Percentiles rank a stretch among this genome's conserved stretches.
Evolutionary conservation across 1,140 invertebrate species (phyloP).

Genomic region (Hyles euphorbiae): DNA sequence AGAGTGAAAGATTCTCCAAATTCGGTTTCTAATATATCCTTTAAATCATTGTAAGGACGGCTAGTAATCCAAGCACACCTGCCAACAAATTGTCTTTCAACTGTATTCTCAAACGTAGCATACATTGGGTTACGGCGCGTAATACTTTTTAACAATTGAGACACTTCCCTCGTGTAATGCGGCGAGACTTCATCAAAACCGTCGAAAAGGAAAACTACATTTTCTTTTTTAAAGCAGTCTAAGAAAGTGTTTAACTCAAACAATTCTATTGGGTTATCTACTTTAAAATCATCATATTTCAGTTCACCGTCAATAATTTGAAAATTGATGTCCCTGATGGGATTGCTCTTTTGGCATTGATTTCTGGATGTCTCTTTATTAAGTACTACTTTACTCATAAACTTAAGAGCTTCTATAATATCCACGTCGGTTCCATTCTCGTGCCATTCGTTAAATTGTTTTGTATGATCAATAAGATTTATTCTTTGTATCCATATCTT

Average conservation of each 20-base stretch:
- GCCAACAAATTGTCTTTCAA: too few relatives aligned
- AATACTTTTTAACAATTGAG: too few relatives aligned
- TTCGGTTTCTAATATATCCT: neutral
- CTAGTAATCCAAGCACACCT: too few relatives aligned
- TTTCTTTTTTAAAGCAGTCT: neutral
- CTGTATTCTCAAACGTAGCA: too few relatives aligned
- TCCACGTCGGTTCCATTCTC: neutral
- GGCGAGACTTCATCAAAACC: neutral
- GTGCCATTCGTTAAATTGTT: slow-evolving; percentile 3
- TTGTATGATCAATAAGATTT: slow-evolving; percentile 10
- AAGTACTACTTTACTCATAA: neutral
- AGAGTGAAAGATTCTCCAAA: neutral
- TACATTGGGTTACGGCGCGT: too few relatives aligned
- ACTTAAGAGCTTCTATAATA: slow-evolving; percentile 6
- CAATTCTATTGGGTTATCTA: neutral
- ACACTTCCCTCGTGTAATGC: too few relatives aligned
- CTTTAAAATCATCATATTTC: neutral
- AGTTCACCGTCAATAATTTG: neutral
- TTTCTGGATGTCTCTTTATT: neutral
- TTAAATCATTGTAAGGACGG: too few relatives aligned
- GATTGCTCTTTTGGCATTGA: too few relatives aligned
- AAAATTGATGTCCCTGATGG: neutral
- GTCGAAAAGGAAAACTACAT: neutral
- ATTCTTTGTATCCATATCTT: slow-evolving; percentile 14
- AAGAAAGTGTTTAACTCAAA: slow-evolving; percentile 1